Evolutionary conservation across 1,140 invertebrate species (phyloP).

Genomic region (Eumeta japonica): DNA sequence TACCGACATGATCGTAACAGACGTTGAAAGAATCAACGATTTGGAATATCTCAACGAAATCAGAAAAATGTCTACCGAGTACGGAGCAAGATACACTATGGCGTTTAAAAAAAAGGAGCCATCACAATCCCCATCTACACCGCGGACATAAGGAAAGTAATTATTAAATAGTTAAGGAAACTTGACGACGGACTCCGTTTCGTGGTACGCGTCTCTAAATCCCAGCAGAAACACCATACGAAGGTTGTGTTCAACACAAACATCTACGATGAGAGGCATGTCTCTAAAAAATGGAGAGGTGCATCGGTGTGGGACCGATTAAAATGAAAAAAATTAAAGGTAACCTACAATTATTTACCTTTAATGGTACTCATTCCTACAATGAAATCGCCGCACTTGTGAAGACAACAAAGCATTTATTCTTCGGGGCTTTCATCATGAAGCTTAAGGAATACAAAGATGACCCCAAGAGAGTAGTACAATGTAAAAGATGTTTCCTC

Average conservation of each 20-base stretch:
- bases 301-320: conserved; percentile 2
- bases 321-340: conserved; percentile 4
- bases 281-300: conserved; percentile 4
- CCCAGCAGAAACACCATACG: too few species aligned
- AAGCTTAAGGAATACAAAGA: conserved; percentile 4
- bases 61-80: conserved; percentile 3
- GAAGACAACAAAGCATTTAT: conserved; percentile 2
- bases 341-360: too few species aligned
- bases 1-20: conserved; percentile 2
- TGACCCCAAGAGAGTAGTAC: conserved; percentile 2
- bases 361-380: conserved; percentile 1
- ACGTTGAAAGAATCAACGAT: conserved; percentile 3
- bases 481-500: conserved; percentile 6
- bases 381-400: conserved; percentile 2
- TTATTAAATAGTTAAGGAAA: too few species aligned
- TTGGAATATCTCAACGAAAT: conserved; percentile 4
- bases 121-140: too few species aligned
- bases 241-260: conserved; percentile 5
- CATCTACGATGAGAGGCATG: conserved; percentile 5
- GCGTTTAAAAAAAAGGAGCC: too few species aligned
- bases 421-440: conserved; percentile 1
- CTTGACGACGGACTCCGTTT: too few species aligned
- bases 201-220: too few species aligned
- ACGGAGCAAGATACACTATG: too few species aligned
- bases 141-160: too few species aligned